Evolutionary conservation across 2,888 invertebrate species (phyloP), one percentile per base, ranked within the genome.

Genomic region (Dexiosoma caninum): DNA sequence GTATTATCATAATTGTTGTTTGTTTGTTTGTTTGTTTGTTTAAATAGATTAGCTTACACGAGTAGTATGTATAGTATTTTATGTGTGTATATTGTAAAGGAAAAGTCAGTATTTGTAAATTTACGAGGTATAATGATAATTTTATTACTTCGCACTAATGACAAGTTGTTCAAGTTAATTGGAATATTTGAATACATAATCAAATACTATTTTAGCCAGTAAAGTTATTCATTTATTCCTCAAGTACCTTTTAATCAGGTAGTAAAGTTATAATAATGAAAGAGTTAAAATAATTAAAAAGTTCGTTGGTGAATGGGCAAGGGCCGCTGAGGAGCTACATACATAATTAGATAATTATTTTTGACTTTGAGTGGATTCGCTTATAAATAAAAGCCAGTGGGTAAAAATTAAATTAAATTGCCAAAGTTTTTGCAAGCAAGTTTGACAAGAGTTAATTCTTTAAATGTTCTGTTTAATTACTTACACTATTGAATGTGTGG

Each of bases 381-480:
- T 5, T n/a, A n/a, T n/a, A n/a, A n/a, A n/a, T n/a, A n/a, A n/a
- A n/a, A n/a, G n/a, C n/a, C n/a, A n/a, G n/a, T n/a, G n/a, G n/a
- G n/a, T n/a, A n/a, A n/a, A n/a, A n/a, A 49, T 49, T 23, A 1
- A 21, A 21, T 10, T 49, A n/a, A 53, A 32, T 10, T 40, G 8
- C 14, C 4, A 14, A 30, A 30, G 8, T 3, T 51, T 37, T 12
- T 37, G 12, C 12, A 37, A 37, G 12, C 12, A 37, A 37, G 14
- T 27, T 51, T 30, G 0, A 27, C 23, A 51, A 42, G 35, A 57
- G 14, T 74, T 10, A 8, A 66, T 8, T 49, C 49, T 32, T 49
- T 75, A 23, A 51, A 49, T 21, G 2, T 6, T 12, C 59, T 32
- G 30, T 14, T 37, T 23, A 44, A 64, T 66, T 66, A 75, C 66